These are phyloP conservation scores for Tuberolachnus salignus DNA, from an alignment of 2,888 invertebrate genomes.

Conservation along the genomic window DNA sequence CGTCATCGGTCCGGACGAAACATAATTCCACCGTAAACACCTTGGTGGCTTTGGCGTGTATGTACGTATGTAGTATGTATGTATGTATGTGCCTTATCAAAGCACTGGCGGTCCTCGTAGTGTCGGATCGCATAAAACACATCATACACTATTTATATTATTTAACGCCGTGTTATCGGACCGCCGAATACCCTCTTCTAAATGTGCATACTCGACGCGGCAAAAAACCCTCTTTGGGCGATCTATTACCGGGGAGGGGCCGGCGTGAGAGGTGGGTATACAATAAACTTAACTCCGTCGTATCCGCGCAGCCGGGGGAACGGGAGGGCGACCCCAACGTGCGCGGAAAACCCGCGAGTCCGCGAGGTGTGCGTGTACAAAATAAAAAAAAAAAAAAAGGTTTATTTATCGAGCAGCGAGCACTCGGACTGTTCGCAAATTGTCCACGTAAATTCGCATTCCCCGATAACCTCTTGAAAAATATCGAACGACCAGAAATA, in stretches of 20 bases:
- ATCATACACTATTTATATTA: slow-evolving; percentile 5
- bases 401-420: slow-evolving; percentile 49
- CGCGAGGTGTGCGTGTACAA: slow-evolving; percentile 17
- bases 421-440: slow-evolving; percentile 19
- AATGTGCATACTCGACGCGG: slow-evolving; percentile 51
- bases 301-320: background rate
- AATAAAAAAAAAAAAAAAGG: too few relatives aligned
- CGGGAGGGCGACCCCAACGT: too few relatives aligned
- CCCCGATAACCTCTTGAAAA: slow-evolving; percentile 30
- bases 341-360: background rate
- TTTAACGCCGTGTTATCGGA: slow-evolving; percentile 7
- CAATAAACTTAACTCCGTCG: slow-evolving; percentile 16
- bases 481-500: slow-evolving; percentile 22
- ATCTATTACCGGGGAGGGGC: slow-evolving; percentile 37
- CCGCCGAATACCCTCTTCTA: slow-evolving; percentile 14
- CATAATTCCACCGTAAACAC: too few relatives aligned
- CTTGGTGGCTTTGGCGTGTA: too few relatives aligned
- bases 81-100: background rate
- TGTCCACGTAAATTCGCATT: slow-evolving; percentile 31
- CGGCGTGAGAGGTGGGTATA: background rate
- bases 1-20: too few relatives aligned
- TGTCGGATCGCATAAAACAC: background rate
- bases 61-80: too few relatives aligned
- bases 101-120: background rate
- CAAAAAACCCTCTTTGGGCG: slow-evolving; percentile 41